Conservation (phyloP, 2,888 invertebrate genomes). For the Cerceris ruficornis region DNA sequence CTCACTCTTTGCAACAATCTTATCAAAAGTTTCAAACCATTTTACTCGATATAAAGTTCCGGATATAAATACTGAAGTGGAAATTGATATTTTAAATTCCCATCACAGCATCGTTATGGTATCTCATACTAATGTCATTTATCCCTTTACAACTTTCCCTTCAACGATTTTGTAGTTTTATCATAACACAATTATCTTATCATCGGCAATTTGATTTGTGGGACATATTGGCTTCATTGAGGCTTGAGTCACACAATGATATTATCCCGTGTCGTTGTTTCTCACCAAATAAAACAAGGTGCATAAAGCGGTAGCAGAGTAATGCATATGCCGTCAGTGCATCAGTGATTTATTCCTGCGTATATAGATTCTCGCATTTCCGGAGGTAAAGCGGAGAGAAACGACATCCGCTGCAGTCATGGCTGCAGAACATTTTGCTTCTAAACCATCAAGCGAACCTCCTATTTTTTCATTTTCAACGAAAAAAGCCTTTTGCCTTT, state of each 20-base stretch:
- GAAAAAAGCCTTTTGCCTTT: neutral
- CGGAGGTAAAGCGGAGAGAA: constrained; percentile 18
- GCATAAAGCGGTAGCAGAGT: constrained; percentile 42
- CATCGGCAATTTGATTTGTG: constrained; percentile 20
- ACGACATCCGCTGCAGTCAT: constrained; percentile 41
- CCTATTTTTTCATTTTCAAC: neutral
- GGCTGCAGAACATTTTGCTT: constrained; percentile 21
- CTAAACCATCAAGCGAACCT: constrained; percentile 2
- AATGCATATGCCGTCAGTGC: constrained; percentile 43
- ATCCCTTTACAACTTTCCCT: neutral
- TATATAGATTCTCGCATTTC: constrained; percentile 41
- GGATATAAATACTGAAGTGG: no score
- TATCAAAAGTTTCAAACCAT: no score
- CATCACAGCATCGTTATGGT: no score
- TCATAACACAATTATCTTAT: constrained; percentile 13
- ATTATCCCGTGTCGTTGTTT: constrained; percentile 34
- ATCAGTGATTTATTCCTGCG: constrained; percentile 52
- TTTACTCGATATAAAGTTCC: no score
- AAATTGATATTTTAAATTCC: no score
- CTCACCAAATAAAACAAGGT: constrained; percentile 51
- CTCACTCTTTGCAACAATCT: no score
- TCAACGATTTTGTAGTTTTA: neutral
- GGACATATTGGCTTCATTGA: constrained; percentile 21
- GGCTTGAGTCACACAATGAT: constrained; percentile 25
- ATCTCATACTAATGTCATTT: neutral